Base-by-base conservation (phyloP, 2,113 vertebrate species). In the Bolborhynchus lineola region DNA sequence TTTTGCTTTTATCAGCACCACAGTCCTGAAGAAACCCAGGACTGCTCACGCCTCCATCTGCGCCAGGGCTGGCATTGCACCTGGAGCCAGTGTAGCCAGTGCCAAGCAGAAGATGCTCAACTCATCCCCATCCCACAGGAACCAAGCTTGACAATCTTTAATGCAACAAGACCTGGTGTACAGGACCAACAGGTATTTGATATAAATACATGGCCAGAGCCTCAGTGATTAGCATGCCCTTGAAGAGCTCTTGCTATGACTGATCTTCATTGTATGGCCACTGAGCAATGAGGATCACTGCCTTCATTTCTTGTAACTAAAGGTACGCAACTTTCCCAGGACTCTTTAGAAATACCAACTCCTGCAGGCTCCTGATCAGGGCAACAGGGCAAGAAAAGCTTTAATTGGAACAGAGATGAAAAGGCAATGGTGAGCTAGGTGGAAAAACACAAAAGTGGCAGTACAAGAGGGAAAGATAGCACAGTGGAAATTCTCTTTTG, bases 191-290 rank as follows among this genome's bases (percentile, higher is more conserved):
- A 7, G 35, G 20, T 15, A 2, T 47, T 70, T 50, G 6, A 6
- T 44, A 7, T 6, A 47, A 62, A 42, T 13, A 7, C 0, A 0
- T 5, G 55, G 16, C 19, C 6, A 18, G 33, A 52, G 60, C 29
- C 49, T 52, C 65, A 35, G 13, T 15, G 60, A 21, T 23, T 20
- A 50, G 3, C 1, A 0, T 8, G 9, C 21, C 67, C 67, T 44
- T 16, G n/a, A 28, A 60, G 57, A 71, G 47, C 39, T 71, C 21
- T 28, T 24, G 2, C 37, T 20, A n/a, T 6, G 39, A 60, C 50
- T 5, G 0, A 21, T 25, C 25, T 26, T 1, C 0, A 25, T 4
- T 23, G 12, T 0, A 0, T 0, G 0, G 33, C 14, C 11, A 2
- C 11, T 1, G 0, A 0, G 4, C 17, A 3, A 0, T 25, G 69